phyloP scores from a whole-genome alignment of 2,888 invertebrate species.

The Bembecia ichneumoniformis region DNA sequence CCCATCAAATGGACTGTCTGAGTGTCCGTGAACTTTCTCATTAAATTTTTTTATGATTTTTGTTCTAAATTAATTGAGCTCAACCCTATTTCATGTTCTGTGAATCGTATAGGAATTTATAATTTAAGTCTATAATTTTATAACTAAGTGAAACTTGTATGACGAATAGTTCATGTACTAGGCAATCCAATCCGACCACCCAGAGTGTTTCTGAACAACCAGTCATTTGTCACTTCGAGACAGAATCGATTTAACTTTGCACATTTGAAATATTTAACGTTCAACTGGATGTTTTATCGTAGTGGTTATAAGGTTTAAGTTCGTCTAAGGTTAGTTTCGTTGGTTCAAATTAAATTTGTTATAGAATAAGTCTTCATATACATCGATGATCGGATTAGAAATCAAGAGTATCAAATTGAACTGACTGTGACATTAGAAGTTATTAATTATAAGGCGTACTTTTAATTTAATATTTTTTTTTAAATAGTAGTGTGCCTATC shows the following conservation, averaged over 20 bases:
- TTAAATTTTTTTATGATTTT: too few species aligned
- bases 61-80: too few species aligned
- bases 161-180: conserved; percentile 38
- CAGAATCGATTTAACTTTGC: conserved; percentile 10
- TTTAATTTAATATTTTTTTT: neutral
- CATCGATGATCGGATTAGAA: conserved; percentile 8
- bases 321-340: conserved; percentile 1
- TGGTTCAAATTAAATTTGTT: conserved; percentile 1
- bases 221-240: conserved; percentile 45
- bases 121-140: neutral
- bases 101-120: too few species aligned
- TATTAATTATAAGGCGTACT: neutral
- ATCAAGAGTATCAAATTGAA: conserved; percentile 7
- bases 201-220: conserved; percentile 16
- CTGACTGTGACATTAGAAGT: conserved; percentile 2
- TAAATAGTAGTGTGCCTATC: too few species aligned
- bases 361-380: conserved; percentile 2
- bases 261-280: conserved; percentile 2
- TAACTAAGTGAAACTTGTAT: conserved; percentile 44
- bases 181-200: conserved; percentile 42
- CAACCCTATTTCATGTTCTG: too few species aligned
- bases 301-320: neutral
- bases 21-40: too few species aligned
- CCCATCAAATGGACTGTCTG: too few species aligned
- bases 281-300: conserved; percentile 5